A percentile compares a stretch with the other conserved stretches of the same genome.
These are phyloP conservation scores for Tenthredo notha DNA, from an alignment of 2,888 invertebrate species.

Conservation along the genomic window DNA sequence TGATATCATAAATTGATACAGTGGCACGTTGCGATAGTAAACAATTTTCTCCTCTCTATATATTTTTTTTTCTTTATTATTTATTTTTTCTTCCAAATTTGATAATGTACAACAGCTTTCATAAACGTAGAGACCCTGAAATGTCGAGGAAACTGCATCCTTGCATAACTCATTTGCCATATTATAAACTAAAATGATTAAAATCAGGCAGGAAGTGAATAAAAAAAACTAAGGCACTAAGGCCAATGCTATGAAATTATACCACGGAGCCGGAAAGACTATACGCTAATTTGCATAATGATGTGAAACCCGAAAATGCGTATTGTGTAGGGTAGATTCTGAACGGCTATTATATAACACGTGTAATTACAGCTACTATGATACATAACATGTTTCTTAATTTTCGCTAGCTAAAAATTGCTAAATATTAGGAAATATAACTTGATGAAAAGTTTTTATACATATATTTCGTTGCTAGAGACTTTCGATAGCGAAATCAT, in stretches of 20 bases:
- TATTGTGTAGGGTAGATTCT: neutral
- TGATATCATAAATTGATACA: neutral
- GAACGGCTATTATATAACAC: neutral
- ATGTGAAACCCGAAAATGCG: neutral
- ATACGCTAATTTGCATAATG: neutral
- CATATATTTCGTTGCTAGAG: neutral
- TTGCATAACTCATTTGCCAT: conserved; percentile 13
- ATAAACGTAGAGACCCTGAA: neutral
- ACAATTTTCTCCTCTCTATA: neutral
- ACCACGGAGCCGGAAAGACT: neutral
- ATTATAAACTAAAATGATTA: conserved; percentile 22
- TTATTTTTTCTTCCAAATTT: neutral
- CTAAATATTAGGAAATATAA: neutral
- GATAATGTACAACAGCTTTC: neutral
- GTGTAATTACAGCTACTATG: neutral
- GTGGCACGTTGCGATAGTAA: neutral
- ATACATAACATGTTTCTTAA: neutral
- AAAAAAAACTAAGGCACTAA: neutral
- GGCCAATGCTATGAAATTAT: neutral
- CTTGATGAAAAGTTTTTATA: neutral
- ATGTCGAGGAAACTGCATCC: neutral
- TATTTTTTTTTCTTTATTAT: no score
- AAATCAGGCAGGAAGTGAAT: neutral
- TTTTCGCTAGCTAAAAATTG: neutral
- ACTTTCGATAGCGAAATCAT: neutral